Evolutionary conservation across 2,113 vertebrate species (phyloP).

Genomic region (Oryzias melastigma): DNA sequence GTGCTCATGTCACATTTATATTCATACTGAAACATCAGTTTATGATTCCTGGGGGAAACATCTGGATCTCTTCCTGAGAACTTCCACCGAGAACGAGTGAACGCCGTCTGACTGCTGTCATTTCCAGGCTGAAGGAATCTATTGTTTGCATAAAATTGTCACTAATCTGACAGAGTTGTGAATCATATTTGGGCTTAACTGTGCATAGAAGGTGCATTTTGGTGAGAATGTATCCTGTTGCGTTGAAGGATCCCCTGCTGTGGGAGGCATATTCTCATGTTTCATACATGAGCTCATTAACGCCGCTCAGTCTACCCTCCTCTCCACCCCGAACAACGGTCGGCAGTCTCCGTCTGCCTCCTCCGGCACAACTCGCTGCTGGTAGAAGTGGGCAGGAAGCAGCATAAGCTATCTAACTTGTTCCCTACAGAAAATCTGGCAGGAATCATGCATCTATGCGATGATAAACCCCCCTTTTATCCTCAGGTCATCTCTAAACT

Average conservation of each 20-base stretch:
- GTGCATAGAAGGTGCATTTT: constrained; percentile 28
- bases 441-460: constrained; percentile 25
- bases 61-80: background rate
- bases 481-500: constrained; percentile 36
- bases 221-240: constrained; percentile 56
- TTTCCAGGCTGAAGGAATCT: background rate
- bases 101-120: background rate
- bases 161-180: background rate
- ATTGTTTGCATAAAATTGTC: background rate
- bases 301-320: constrained; percentile 50
- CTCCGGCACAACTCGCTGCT: constrained; percentile 51
- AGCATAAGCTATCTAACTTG: constrained; percentile 49
- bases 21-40: background rate
- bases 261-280: constrained; percentile 60
- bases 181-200: background rate
- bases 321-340: constrained; percentile 47
- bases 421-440: constrained; percentile 58
- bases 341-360: constrained; percentile 48
- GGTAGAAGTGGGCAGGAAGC: constrained; percentile 51
- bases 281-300: constrained; percentile 76
- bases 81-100: background rate
- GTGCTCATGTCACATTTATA: background rate
- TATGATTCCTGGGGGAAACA: background rate
- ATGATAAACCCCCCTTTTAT: constrained; percentile 40
- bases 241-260: constrained; percentile 46